Conservation (phyloP, 2,113 vertebrate species). For the Holacanthus passer region DNA sequence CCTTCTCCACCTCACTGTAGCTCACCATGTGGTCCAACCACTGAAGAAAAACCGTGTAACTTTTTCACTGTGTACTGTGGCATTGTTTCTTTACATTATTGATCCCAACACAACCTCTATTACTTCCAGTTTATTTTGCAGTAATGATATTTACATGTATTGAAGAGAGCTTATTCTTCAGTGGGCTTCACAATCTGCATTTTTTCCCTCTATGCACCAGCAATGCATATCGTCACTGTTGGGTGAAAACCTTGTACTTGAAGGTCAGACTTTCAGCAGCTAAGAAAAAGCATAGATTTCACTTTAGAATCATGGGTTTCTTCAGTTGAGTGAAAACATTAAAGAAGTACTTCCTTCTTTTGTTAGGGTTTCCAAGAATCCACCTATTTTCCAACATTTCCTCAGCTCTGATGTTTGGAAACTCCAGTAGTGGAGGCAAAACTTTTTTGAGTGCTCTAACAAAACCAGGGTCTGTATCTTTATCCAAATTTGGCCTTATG, state of each 20-base stretch:
- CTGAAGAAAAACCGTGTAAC: conserved; percentile 22
- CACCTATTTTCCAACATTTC: background rate
- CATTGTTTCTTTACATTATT: conserved; percentile 32
- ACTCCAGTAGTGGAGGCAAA: background rate
- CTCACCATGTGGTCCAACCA: conserved; percentile 27
- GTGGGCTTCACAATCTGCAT: background rate
- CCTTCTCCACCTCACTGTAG: conserved; percentile 1
- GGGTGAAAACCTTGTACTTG: conserved; percentile 8
- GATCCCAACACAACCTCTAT: background rate
- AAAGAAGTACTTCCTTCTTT: background rate
- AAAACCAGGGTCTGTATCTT: background rate
- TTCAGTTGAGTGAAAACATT: background rate
- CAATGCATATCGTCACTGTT: conserved; percentile 32
- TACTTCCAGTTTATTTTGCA: conserved; percentile 7
- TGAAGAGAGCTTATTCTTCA: background rate
- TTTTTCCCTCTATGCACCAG: conserved; percentile 24
- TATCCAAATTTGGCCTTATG: background rate
- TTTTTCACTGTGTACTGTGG: conserved; percentile 54
- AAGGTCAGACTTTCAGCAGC: conserved; percentile 18
- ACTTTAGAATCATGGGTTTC: background rate
- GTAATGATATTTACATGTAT: background rate
- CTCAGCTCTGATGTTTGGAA: background rate
- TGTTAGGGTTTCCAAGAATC: background rate
- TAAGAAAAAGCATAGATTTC: background rate
- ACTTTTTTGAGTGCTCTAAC: background rate